These are phyloP conservation scores for Trichogramma evanescens DNA, from an alignment of 2,888 invertebrate species.

Conservation along the genomic window DNA sequence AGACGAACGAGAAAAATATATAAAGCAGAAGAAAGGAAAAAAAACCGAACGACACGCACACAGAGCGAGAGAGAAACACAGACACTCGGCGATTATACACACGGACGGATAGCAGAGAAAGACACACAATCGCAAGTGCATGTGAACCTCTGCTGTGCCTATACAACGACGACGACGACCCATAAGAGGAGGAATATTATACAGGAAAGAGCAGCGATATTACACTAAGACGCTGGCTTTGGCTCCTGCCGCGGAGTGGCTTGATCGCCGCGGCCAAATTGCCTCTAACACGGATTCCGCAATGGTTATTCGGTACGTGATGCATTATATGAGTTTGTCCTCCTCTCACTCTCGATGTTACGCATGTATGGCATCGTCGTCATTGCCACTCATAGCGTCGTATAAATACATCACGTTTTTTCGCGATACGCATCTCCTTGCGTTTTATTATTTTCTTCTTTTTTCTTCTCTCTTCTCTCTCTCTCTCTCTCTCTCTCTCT, in stretches of 20 bases:
- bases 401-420: too few relatives aligned
- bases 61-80: not conserved
- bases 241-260: slow-evolving; percentile 34
- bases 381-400: not conserved
- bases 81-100: not conserved
- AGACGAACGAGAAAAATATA: too few relatives aligned
- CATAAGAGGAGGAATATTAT: not conserved
- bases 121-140: not conserved
- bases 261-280: slow-evolving; percentile 37
- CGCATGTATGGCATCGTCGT: not conserved
- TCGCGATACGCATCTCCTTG: not conserved
- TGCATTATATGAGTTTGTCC: not conserved
- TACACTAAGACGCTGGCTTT: slow-evolving; percentile 21
- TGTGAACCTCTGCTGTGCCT: not conserved
- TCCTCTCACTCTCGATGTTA: not conserved
- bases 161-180: not conserved
- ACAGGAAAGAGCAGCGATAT: too few relatives aligned
- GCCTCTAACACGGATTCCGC: slow-evolving; percentile 43
- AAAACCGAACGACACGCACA: slow-evolving; percentile 11
- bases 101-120: not conserved
- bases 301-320: slow-evolving; percentile 44
- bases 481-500: not conserved
- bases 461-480: not conserved
- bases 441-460: not conserved
- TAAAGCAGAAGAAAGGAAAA: slow-evolving; percentile 1